Evolutionary conservation across 2,797 vertebrate genomes (phyloP), one percentile per base, ranked within the genome.

Genomic region (Phaenicophaeus curvirostris): DNA sequence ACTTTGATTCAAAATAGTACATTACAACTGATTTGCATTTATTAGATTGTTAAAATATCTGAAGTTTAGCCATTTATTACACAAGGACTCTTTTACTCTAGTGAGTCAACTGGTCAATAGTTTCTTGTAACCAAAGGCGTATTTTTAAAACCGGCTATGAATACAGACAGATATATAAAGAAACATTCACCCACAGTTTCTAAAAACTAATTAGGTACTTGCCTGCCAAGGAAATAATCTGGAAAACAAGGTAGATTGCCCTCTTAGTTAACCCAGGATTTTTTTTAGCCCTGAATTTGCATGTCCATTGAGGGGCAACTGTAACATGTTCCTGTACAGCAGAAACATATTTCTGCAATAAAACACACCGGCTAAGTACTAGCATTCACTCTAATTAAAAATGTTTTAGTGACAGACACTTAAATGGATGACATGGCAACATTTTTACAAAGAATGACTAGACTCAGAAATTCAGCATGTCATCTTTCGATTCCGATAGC

Each of bases 341-440:
- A 78, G 44, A 83, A 72, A 72, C 13, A 5, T 35, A 87, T 37
- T 89, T 94, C 71, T 73, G 44, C 41, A 91, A 37, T 37, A 79
- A 73, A 88, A 24, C 21, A 48, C 81, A 82, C 0, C 16, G 79
- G 41, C 31, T 76, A 94, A 81, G 41, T 65, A 94, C 24, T 42
- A 86, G 73, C 27, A 80, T 41, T 74, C 31, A 51, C 11, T 86
- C 59, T 63, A 77, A 88, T 85, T 88, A 92, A 67, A 93, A 86
- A 73, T 3, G 4, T 79, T 92, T 91, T 90, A 83, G 87, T 77
- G 74, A 90, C 4, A 88, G 76, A 76, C 77, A 93, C 27, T 90
- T 90, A 95, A 95, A 89, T 71, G 67, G 74, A 89, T 93, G 94
- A 95, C 90, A 92, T 1, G 13, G 88, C 74, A 96, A 95, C 77